Conservation (phyloP, 2,888 invertebrate species). For the Osmoderma eremita region DNA sequence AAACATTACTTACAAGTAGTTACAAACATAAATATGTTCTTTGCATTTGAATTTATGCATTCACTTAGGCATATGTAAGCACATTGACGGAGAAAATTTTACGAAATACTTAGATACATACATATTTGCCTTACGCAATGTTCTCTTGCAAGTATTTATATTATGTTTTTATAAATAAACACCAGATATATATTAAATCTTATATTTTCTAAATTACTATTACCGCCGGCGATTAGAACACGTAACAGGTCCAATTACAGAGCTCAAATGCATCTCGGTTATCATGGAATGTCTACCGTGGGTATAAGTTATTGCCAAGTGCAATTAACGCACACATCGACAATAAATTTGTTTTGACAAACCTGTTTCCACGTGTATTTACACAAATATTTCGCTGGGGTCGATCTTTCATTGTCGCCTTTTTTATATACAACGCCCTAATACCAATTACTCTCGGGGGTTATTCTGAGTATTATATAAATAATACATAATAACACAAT, state of each 20-base stretch:
- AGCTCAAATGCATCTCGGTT: conserved; percentile 11
- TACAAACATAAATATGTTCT: too few relatives aligned
- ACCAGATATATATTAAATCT: conserved; percentile 2
- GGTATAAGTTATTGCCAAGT: conserved; percentile 18
- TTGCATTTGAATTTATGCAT: too few relatives aligned
- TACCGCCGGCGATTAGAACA: background rate
- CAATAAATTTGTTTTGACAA: conserved; percentile 21
- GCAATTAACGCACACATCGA: conserved; percentile 25
- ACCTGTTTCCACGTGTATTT: conserved; percentile 13
- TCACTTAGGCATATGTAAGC: too few relatives aligned
- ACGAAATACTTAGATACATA: too few relatives aligned
- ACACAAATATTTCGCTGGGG: background rate
- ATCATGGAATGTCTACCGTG: conserved; percentile 14
- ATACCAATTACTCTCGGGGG: conserved; percentile 2
- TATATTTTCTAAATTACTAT: background rate
- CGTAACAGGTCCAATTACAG: conserved; percentile 7
- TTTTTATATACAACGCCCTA: background rate
- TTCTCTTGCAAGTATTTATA: background rate
- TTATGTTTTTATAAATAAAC: background rate
- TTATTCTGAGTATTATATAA: background rate
- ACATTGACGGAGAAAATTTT: background rate
- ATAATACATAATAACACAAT: conserved; percentile 12
- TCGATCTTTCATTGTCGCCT: background rate
- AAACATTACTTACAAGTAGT: too few relatives aligned
- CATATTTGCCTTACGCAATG: conserved; percentile 1